Evolutionary conservation across 2,888 invertebrate genomes (phyloP).

Genomic region (Philopedon plagiatum): DNA sequence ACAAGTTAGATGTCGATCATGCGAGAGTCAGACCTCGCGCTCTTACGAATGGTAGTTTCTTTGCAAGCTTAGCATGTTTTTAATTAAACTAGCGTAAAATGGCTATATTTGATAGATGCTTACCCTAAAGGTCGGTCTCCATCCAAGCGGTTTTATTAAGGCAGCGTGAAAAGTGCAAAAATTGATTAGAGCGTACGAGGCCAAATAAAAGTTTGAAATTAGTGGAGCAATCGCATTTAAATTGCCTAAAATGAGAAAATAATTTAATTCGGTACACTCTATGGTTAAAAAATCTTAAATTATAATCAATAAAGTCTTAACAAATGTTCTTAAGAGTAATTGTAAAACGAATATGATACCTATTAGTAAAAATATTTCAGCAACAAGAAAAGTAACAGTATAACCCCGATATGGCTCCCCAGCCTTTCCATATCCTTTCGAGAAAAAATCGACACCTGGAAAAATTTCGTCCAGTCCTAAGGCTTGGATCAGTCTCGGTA

Average conservation of each 20-base stretch:
- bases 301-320: no score
- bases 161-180: constrained; percentile 97
- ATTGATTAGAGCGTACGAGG: constrained; percentile 94
- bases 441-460: constrained; percentile 93
- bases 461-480: constrained; percentile 95
- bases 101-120: no score
- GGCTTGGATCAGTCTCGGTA: constrained; percentile 91
- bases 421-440: constrained; percentile 88
- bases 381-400: constrained; percentile 90
- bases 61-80: no score
- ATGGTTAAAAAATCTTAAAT: no score
- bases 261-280: no score
- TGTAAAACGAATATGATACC: no score
- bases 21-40: no score
- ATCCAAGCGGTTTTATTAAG: constrained; percentile 87
- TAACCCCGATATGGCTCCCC: constrained; percentile 94
- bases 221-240: constrained; percentile 92
- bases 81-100: no score
- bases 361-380: constrained; percentile 87
- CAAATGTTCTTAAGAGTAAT: no score
- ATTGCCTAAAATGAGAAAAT: constrained; percentile 83
- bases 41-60: no score
- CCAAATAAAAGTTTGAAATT: constrained; percentile 94
- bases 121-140: constrained; percentile 91
- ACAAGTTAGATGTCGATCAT: no score